Evolutionary conservation across 2,113 vertebrate species (phyloP).

Genomic region (mouse (Mus musculus)): GRCm39 chr12:10590501-10591000

Average conservation of each 20-base stretch:
- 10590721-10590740: neutral
- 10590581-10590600: neutral
- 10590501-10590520: neutral
- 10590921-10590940: neutral
- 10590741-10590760: neutral
- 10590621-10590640: neutral
- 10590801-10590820: neutral
- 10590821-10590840: neutral
- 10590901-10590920: neutral
- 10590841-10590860: neutral
- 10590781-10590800: neutral
- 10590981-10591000: neutral
- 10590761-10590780: neutral
- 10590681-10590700: neutral
- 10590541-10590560: neutral
- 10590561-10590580: neutral
- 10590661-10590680: neutral
- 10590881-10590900: neutral
- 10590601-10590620: slow-evolving; percentile 6
- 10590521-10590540: neutral
- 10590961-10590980: too few species aligned
- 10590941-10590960: neutral
- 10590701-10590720: neutral
- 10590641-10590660: neutral
- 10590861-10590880: neutral